Conservation (phyloP, 30 jellyfish, hydroid and myxozoan genomes). For the Cassiopea andromeda region DNA sequence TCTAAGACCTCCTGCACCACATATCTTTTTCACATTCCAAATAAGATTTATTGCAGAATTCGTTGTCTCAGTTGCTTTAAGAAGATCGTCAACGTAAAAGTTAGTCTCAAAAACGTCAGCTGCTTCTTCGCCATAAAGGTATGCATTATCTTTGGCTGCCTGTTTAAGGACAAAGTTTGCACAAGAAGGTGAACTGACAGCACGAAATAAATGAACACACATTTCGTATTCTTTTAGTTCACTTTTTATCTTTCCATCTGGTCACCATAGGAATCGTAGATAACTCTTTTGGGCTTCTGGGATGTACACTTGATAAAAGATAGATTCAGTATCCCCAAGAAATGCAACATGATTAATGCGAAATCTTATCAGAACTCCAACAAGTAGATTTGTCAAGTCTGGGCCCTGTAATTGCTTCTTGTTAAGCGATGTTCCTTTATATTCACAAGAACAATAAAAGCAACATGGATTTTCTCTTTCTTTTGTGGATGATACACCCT, state of each 20-base stretch:
- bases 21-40: not conserved
- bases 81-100: conserved; percentile 48
- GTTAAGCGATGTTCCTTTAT: conserved; percentile 36
- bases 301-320: conserved; percentile 50
- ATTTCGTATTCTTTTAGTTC: conserved; percentile 19
- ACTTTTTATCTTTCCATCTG: conserved; percentile 30
- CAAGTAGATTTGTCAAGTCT: conserved; percentile 32
- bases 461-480: conserved; percentile 17
- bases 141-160: conserved; percentile 20
- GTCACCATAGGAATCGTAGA: conserved; percentile 47
- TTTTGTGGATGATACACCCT: conserved; percentile 30
- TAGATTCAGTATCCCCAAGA: conserved; percentile 38
- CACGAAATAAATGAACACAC: conserved; percentile 39
- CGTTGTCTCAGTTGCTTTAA: conserved; percentile 17
- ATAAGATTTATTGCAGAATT: conserved; percentile 2
- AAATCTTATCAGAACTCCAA: conserved; percentile 16
- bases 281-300: conserved; percentile 8
- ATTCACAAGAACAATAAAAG: conserved; percentile 2
- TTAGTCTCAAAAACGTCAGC: not conserved
- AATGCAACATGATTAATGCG: conserved; percentile 42
- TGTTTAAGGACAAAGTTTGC: conserved; percentile 43
- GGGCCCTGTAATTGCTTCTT: conserved; percentile 54
- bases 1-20: conserved; percentile 21
- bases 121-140: conserved; percentile 11
- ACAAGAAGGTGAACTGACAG: conserved; percentile 30